A percentile compares a stretch with the other conserved stretches of the same genome.
Conservation (phyloP, 64 coral and sea anemone genomes). For the Pocillopora verrucosa region DNA sequence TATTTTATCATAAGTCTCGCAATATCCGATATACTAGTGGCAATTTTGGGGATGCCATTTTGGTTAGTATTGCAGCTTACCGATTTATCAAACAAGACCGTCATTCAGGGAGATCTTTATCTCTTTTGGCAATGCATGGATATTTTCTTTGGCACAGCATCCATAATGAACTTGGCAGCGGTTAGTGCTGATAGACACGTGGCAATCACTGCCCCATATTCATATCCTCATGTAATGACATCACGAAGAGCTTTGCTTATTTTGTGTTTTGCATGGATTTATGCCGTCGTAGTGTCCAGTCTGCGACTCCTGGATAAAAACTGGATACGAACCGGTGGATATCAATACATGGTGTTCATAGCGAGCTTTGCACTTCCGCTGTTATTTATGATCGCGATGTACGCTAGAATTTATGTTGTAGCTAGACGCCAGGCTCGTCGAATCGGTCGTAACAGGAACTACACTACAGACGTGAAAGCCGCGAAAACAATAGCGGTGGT, state of each 20-base stretch:
- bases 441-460: constrained; percentile 52
- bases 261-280: constrained; percentile 66
- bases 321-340: constrained; percentile 39
- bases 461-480: constrained; percentile 86
- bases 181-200: constrained; percentile 78
- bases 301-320: constrained; percentile 27
- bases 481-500: constrained; percentile 92
- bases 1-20: constrained; percentile 84
- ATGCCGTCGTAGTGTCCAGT: constrained; percentile 56
- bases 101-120: constrained; percentile 6
- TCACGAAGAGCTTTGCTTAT: constrained; percentile 62
- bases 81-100: constrained; percentile 45
- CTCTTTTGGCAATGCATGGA: constrained; percentile 86
- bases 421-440: constrained; percentile 56
- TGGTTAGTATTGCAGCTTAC: constrained; percentile 81
- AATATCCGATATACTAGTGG: constrained; percentile 79
- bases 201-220: constrained; percentile 77
- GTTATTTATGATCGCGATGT: constrained; percentile 72
- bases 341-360: constrained; percentile 57
- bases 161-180: constrained; percentile 85
- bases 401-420: constrained; percentile 72
- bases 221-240: constrained; percentile 69
- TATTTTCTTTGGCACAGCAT: constrained; percentile 82
- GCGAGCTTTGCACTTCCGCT: constrained; percentile 68
- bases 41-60: constrained; percentile 84